phyloP scores from a whole-genome alignment of 2,797 vertebrate genomes.

The Neosilurus mollespiculum region DNA sequence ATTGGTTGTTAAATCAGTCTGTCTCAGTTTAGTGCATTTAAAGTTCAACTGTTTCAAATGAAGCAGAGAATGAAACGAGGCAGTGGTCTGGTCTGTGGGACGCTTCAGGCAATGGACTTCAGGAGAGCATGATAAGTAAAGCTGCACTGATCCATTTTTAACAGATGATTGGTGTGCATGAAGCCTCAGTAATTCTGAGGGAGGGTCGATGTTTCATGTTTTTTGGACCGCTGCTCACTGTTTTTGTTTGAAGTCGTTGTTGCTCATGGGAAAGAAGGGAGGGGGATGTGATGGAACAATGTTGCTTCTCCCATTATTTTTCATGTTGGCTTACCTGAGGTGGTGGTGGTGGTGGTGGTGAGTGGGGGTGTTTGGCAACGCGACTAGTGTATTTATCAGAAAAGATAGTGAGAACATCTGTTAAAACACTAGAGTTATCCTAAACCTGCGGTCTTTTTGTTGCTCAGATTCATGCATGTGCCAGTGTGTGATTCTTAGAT shows the following conservation, averaged over 20 bases:
- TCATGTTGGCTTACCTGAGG: conserved; percentile 66
- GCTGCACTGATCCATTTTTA: conserved; percentile 53
- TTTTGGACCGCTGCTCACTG: conserved; percentile 69
- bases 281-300: conserved; percentile 74
- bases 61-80: conserved; percentile 26
- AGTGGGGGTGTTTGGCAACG: conserved; percentile 49
- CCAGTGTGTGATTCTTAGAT: neutral
- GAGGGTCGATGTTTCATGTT: conserved; percentile 59
- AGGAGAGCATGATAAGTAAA: conserved; percentile 50
- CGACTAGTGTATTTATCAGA: conserved; percentile 62
- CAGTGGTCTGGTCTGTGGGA: conserved; percentile 45
- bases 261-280: conserved; percentile 63
- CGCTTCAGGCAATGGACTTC: conserved; percentile 52
- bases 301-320: conserved; percentile 70
- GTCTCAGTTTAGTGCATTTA: conserved; percentile 54
- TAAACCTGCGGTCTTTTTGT: conserved; percentile 50
- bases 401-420: conserved; percentile 64
- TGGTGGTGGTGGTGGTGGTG: no score
- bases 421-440: conserved; percentile 60
- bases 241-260: conserved; percentile 73
- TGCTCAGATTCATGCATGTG: conserved; percentile 18
- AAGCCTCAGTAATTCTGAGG: conserved; percentile 57
- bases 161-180: conserved; percentile 47
- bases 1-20: conserved; percentile 20
- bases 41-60: conserved; percentile 52